phyloP scores from a whole-genome alignment of 1,140 invertebrate species.

The Helicoverpa zea region DNA sequence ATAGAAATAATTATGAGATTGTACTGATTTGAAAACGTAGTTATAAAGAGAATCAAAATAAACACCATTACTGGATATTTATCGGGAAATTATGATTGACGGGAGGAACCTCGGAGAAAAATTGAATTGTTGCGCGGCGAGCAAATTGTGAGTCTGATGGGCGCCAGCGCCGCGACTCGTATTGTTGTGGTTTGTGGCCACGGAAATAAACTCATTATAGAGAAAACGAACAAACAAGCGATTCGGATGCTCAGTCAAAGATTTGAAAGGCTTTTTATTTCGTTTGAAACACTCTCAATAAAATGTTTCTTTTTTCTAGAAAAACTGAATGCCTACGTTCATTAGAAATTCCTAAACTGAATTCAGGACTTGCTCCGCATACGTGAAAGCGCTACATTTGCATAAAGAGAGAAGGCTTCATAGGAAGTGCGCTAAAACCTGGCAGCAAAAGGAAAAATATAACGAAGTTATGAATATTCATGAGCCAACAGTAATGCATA shows the following conservation, averaged over 20 bases:
- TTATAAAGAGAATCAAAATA: neutral
- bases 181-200: constrained; percentile 22
- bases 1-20: constrained; percentile 6
- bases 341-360: constrained; percentile 4
- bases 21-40: neutral
- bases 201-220: constrained; percentile 8
- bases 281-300: no score
- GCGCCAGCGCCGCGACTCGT: neutral
- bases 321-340: neutral
- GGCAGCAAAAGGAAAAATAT: constrained; percentile 4
- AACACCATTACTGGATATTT: constrained; percentile 1
- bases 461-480: constrained; percentile 18
- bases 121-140: constrained; percentile 20
- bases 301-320: neutral
- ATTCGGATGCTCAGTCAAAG: neutral
- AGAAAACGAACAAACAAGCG: neutral
- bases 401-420: constrained; percentile 8
- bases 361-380: neutral
- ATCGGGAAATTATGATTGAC: constrained; percentile 38
- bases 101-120: constrained; percentile 11
- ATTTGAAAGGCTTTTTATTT: neutral
- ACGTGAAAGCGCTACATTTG: neutral
- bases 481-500: constrained; percentile 5
- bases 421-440: neutral
- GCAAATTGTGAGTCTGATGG: constrained; percentile 18